Base-by-base conservation (phyloP, 2,888 invertebrate genomes). In the Drosophila anomalipes region DNA sequence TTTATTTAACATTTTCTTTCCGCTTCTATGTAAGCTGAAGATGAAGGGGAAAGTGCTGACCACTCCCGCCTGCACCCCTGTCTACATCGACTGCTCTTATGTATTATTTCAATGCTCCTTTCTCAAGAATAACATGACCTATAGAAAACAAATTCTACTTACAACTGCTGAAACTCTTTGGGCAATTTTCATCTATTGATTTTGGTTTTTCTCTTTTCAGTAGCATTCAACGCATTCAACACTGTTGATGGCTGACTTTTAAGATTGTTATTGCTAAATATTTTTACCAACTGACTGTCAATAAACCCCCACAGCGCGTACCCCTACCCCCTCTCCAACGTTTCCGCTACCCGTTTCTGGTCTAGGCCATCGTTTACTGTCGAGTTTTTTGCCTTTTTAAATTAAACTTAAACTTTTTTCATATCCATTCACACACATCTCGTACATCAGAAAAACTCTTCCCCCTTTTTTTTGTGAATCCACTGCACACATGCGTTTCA, bases 371-470 rank as follows among this genome's bases (percentile, higher is more conserved):
- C 67, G 79, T 64, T 65, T 56, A 44, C 59, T 70, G 67, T 80
- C 74, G 77, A 76, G 47, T 87, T 87, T 82, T 72, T 89, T 84
- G 88, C 88, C 70, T 85, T 85, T 89, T 89, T 83, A 85, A 85
- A 85, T 85, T 85, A 89, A 85, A 85, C 83, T 85, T 85, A 85
- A 85, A 89, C 84, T 85, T 85, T 85, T 89, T 89, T 85, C 89
- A 83, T 89, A 89, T 89, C 83, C 83, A 87, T 89, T 89, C 88
- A 74, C 77, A 79, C 64, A 86, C 87, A 89, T 47, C 47, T 47
- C 47, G 47, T 26, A 26, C 47, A 9, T 47, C 58, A 53, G 70
- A 74, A 83, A 86, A 77, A 70, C 64, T 51, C 79, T 69, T 33
- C 57, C 66, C 68, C 65, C 56, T 49, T 47, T 65, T 65, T 56